phyloP scores from a whole-genome alignment of 2,888 invertebrate genomes.

The Pycnomerus fuliginosus region DNA sequence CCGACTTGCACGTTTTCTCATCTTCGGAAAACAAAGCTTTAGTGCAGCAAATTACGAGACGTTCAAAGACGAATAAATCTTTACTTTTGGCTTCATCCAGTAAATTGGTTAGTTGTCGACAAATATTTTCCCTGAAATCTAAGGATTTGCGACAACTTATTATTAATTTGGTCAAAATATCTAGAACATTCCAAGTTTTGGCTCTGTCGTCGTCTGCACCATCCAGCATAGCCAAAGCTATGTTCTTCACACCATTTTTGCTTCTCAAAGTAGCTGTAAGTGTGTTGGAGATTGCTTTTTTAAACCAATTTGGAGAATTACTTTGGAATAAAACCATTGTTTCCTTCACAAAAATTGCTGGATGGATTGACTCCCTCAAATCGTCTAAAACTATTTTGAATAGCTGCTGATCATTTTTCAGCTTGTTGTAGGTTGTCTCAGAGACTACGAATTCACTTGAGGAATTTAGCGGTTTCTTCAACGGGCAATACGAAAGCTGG shows the following conservation, averaged over 20 bases:
- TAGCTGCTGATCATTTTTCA: constrained; percentile 55
- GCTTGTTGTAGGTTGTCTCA: constrained; percentile 55
- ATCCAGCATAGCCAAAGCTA: constrained; percentile 64
- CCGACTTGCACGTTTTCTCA: constrained; percentile 48
- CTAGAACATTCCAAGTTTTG: constrained; percentile 66
- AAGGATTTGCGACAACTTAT: constrained; percentile 57
- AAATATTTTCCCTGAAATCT: constrained; percentile 59
- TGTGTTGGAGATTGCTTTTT: constrained; percentile 60
- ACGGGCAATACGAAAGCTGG: constrained; percentile 67
- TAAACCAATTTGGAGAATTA: constrained; percentile 64
- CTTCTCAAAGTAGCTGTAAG: constrained; percentile 61
- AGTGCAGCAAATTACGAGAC: constrained; percentile 59
- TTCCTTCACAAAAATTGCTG: constrained; percentile 65
- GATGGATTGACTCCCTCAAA: constrained; percentile 60
- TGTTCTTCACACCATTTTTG: constrained; percentile 63
- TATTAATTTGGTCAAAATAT: constrained; percentile 66
- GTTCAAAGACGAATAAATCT: constrained; percentile 30
- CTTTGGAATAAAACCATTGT: constrained; percentile 65
- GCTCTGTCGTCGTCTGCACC: constrained; percentile 53
- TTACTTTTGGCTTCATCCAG: constrained; percentile 24
- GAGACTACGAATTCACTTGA: constrained; percentile 57
- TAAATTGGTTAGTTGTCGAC: constrained; percentile 57
- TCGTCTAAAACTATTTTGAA: constrained; percentile 57
- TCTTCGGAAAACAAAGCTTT: constrained; percentile 57
- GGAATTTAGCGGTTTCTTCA: constrained; percentile 58